Base-by-base conservation (phyloP, 1,140 invertebrate genomes). In the Cotesia typhae region DNA sequence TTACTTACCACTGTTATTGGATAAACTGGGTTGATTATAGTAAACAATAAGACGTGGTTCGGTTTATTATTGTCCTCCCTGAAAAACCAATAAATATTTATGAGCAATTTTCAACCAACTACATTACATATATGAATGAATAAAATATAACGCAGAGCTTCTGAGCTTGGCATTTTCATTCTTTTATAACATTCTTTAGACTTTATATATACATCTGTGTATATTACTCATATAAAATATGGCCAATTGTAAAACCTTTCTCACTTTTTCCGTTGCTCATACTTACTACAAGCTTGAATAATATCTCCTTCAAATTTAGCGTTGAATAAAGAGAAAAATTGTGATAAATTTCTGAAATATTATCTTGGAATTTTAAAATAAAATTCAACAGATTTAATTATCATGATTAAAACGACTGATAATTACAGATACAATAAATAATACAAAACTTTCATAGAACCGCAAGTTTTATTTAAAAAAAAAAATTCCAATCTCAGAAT, bases 1-100 rank as follows among this genome's bases (percentile, higher is more conserved):
- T 38, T 80, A 96, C 96, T 95, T 90, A 98, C 97, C 91, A 98
- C 97, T 88, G 96, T 98, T 85, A 99, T 99, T 67, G 97, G 97
- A 88, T 99, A 99, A 80, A 96, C 94, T 73, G 97, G 96, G 88
- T 99, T 99, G 81, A 96, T 92, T 83, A 99, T 94, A 80, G 96
- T 98, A 88, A 98, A 96, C 71, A 98, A 90, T 73, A 99, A 89
- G 79, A 99, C 94, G 88, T 98, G 94, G 89, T 98, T 98, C 78
- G 93, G 93, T 81, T 93, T 86, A 72, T 87, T 87, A 82, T 86
- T 86, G 82, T 87, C 86, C 77, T 87, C 86, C 75, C 85, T 87
- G 79, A 83, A 75, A 77, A 14, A 67, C 71, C 78, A 77, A 51
- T 47, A 35, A 53, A 76, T 28, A 71, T 67, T 51, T 57, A 72